phyloP scores from a whole-genome alignment of 2,797 vertebrate genomes.

The Sarcophilus harrisii region DNA sequence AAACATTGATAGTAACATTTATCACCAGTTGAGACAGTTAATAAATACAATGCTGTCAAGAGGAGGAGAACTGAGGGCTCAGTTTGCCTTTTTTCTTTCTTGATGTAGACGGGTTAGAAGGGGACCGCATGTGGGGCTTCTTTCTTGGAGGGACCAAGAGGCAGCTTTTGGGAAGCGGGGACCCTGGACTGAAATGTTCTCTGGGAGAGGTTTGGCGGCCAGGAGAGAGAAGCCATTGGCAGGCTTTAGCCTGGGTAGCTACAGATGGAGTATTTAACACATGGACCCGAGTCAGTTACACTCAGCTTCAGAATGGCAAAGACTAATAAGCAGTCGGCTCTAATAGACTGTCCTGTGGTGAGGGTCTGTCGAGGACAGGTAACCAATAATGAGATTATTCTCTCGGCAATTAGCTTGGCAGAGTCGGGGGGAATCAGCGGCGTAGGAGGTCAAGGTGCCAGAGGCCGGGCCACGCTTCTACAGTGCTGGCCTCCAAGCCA shows the following conservation, averaged over 20 bases:
- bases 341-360: conserved; percentile 63
- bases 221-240: conserved; percentile 74
- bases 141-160: not conserved
- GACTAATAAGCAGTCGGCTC: conserved; percentile 59
- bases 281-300: conserved; percentile 79
- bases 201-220: conserved; percentile 56
- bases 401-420: conserved; percentile 7
- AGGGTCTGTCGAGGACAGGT: conserved; percentile 54
- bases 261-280: conserved; percentile 80
- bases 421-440: not conserved
- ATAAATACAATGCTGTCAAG: not conserved
- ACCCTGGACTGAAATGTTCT: conserved; percentile 54
- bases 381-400: conserved; percentile 56
- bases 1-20: conserved; percentile 6
- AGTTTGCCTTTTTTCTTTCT: conserved; percentile 42
- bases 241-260: conserved; percentile 67
- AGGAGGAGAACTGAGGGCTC: conserved; percentile 43
- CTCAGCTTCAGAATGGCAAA: not conserved
- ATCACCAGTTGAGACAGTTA: conserved; percentile 43
- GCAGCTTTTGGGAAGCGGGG: conserved; percentile 59
- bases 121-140: not conserved
- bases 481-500: conserved; percentile 12
- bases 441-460: conserved; percentile 8
- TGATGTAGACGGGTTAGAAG: not conserved
- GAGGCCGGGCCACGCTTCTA: not conserved